Evolutionary conservation across 1,140 invertebrate species (phyloP), one percentile per base, ranked within the genome.

Genomic region (Phenacoccus solenopsis): DNA sequence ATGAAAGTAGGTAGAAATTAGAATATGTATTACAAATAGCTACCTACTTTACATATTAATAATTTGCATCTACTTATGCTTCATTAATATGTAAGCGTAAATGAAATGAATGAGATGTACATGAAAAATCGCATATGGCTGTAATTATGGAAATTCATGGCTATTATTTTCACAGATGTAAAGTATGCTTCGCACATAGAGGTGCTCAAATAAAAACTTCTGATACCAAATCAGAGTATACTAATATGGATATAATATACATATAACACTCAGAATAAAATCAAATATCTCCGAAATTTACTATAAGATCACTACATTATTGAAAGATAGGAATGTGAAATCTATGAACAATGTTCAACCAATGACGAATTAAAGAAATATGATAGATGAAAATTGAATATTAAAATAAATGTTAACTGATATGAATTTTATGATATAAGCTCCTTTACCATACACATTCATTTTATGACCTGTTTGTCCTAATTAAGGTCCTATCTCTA

Each of bases 161-260:
- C 22, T 24, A 72, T 73, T 12, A 71, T 71, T 73, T 70, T 70
- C 27, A 71, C 35, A 21, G 71, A 57, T 38, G 61, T 72, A 20
- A n/a, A 69, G 25, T 70, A 16, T 59, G 35, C 25, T 69, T 69
- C 12, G 2, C 24, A 24, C 12, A 5, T 12, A 16, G 25, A 28
- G 13, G 21, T 12, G 64, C 3, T 28, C 28, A 13, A 67, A 12
- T 28, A 13, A 4, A 27, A 67, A 22, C 20, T 7, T 20, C 56
- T 20, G n/a, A 22, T 20, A 20, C 21, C 20, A 7, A 13, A 32
- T 5, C 22, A 59, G n/a, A 5, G 57, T 27, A 61, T 22, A 21
- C 9, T 21, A 61, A 7, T 12, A 61, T 22, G 57, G 22, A 61
- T 61, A 61, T 61, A 21, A 12, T 9, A 9, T 67, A 13, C 64